Percentiles rank a stretch among this genome's conserved stretches.
These are phyloP conservation scores for Bagarius yarrelli DNA, from an alignment of 2,113 vertebrate species.

Conservation along the genomic window DNA sequence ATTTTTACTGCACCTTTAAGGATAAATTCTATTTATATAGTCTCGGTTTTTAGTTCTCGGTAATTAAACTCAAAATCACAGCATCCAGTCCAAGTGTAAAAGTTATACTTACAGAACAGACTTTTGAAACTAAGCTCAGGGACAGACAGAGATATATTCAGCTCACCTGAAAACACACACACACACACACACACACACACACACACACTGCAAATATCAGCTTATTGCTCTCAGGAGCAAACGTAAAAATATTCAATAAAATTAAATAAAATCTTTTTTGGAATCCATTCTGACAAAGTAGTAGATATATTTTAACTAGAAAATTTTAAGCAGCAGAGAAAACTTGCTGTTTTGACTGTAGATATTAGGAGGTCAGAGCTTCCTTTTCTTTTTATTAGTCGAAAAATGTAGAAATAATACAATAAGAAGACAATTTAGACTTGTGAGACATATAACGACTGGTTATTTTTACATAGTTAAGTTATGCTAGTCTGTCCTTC, in stretches of 20 bases:
- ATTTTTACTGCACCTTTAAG: background rate
- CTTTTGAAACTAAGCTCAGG: background rate
- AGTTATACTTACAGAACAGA: conserved; percentile 18
- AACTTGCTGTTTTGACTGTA: background rate
- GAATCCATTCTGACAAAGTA: background rate
- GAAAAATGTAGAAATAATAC: conserved; percentile 31
- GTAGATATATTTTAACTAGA: background rate
- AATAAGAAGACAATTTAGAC: conserved; percentile 11
- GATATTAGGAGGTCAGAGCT: background rate
- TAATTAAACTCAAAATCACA: background rate
- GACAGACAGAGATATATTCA: conserved; percentile 1
- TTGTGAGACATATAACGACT: background rate
- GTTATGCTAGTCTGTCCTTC: conserved; percentile 16
- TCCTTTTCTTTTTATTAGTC: background rate
- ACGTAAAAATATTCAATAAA: background rate
- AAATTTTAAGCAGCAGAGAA: background rate
- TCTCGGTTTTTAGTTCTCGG: background rate
- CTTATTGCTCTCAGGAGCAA: conserved; percentile 18
- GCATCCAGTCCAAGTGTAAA: background rate
- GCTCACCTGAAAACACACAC: conserved; percentile 30
- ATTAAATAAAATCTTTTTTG: background rate
- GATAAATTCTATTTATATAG: background rate
- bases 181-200: too few species aligned
- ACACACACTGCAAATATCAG: conserved; percentile 27
- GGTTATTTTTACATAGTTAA: conserved; percentile 28